Percentiles rank a stretch among this genome's conserved stretches.
Conservation (phyloP, 2,888 invertebrate genomes). For the Drosophila pegasa region DNA sequence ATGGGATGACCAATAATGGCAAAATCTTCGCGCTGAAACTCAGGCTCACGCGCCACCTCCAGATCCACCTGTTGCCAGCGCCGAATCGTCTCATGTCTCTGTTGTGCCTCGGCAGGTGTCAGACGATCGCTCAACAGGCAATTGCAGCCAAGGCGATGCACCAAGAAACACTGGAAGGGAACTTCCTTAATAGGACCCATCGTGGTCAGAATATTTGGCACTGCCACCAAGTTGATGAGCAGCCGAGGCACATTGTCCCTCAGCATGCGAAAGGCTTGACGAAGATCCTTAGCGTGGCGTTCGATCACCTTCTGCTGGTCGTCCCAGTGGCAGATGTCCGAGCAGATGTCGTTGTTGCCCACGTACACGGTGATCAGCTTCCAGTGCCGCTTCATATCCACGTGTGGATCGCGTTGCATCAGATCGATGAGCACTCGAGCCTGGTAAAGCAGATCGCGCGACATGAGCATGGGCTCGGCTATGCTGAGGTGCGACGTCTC, state of each 20-base stretch:
- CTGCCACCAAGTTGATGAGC: slow-evolving; percentile 73
- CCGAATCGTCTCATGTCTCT: slow-evolving; percentile 40
- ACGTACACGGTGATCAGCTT: slow-evolving; percentile 87
- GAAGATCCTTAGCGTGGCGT: slow-evolving; percentile 85
- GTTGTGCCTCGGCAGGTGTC: slow-evolving; percentile 25
- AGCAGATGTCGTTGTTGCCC: slow-evolving; percentile 88
- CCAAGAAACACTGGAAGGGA: slow-evolving; percentile 64
- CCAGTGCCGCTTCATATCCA: slow-evolving; percentile 87
- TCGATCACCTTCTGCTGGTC: slow-evolving; percentile 82
- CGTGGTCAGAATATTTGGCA: slow-evolving; percentile 69
- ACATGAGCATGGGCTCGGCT: slow-evolving; percentile 83
- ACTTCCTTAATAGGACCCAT: slow-evolving; percentile 54
- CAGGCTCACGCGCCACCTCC: slow-evolving; percentile 84
- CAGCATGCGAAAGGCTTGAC: slow-evolving; percentile 85
- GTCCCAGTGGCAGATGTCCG: slow-evolving; percentile 86
- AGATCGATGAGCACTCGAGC: slow-evolving; percentile 72
- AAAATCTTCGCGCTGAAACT: slow-evolving; percentile 86
- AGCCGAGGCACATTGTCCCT: slow-evolving; percentile 86
- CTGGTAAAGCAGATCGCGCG: slow-evolving; percentile 77
- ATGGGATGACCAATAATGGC: slow-evolving; percentile 86
- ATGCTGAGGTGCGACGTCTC: slow-evolving; percentile 71
- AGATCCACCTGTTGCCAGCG: slow-evolving; percentile 86
- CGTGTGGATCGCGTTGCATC: slow-evolving; percentile 76
- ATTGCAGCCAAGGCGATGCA: slow-evolving; percentile 75
- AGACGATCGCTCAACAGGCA: slow-evolving; percentile 72